phyloP scores from a whole-genome alignment of 1,140 invertebrate genomes.

The Zaprionus lachaisei region DNA sequence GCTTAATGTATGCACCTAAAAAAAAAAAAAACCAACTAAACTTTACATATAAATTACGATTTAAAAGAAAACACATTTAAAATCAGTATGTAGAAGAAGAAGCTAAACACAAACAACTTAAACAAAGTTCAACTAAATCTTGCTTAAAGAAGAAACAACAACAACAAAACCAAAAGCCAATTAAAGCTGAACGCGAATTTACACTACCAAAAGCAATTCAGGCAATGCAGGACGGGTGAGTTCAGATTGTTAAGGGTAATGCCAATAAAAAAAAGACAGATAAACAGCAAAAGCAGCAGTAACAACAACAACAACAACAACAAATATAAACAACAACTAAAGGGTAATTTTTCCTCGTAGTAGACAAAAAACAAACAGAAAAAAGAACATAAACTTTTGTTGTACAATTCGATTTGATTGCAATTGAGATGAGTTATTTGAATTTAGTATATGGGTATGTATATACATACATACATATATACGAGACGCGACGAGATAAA shows the following conservation, averaged over 20 bases:
- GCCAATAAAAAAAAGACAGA: conserved; percentile 9
- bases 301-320: conserved; percentile 16
- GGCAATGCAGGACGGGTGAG: conserved; percentile 11
- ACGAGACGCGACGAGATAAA: not conserved
- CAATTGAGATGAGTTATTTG: conserved; percentile 44
- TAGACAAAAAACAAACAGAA: conserved; percentile 11
- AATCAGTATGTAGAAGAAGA: not conserved
- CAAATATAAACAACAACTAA: conserved; percentile 36
- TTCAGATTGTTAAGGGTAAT: conserved; percentile 14
- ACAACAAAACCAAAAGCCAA: conserved; percentile 32
- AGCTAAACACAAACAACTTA: not conserved
- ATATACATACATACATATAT: not conserved
- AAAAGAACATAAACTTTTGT: conserved; percentile 17
- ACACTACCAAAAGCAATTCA: conserved; percentile 48
- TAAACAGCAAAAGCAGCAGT: conserved; percentile 18
- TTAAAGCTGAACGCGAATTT: conserved; percentile 51
- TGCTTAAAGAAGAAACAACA: conserved; percentile 11
- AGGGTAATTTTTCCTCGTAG: conserved; percentile 59
- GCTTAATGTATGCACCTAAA: conserved; percentile 40
- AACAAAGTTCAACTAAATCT: conserved; percentile 30
- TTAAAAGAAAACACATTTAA: conserved; percentile 24
- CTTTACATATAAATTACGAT: conserved; percentile 25
- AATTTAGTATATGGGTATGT: conserved; percentile 23
- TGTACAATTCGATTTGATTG: conserved; percentile 34
- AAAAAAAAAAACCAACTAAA: conserved; percentile 24